These are phyloP conservation scores for Dermatemys mawii DNA, from an alignment of 2,113 vertebrate genomes.

Conservation along the genomic window DNA sequence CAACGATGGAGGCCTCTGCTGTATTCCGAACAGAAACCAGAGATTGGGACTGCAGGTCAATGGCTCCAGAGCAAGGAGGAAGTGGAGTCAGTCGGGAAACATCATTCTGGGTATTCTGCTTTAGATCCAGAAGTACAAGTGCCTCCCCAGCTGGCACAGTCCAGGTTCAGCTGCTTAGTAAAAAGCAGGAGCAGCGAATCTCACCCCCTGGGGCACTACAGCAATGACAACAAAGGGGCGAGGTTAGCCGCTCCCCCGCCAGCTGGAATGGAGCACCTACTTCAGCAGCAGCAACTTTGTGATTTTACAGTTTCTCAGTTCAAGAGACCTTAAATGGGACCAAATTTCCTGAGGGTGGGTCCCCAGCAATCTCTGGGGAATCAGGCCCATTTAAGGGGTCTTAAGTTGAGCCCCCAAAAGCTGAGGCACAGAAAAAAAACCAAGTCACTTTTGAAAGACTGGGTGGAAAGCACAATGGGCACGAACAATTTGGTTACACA, in stretches of 20 bases:
- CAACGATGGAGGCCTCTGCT: not conserved
- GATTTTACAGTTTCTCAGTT: not conserved
- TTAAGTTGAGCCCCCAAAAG: not conserved
- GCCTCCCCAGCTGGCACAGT: rapidly evolving
- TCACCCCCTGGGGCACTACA: not conserved
- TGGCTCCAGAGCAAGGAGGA: not conserved
- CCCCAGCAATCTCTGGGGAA: too few relatives aligned
- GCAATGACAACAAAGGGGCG: rapidly evolving
- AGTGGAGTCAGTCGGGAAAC: not conserved
- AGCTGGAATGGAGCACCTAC: rapidly evolving
- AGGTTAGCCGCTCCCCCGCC: not conserved
- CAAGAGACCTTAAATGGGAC: not conserved
- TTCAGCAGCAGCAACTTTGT: rapidly evolving
- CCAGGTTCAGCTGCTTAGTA: not conserved
- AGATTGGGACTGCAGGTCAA: not conserved
- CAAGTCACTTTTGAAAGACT: not conserved
- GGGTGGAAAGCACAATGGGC: not conserved
- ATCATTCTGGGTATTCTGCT: not conserved
- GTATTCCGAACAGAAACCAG: not conserved
- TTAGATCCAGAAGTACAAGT: rapidly evolving
- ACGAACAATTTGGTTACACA: too few relatives aligned
- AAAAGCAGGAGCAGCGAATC: rapidly evolving
- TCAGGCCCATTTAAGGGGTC: not conserved
- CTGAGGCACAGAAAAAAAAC: not conserved
- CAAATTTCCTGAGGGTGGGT: not conserved